These are phyloP conservation scores for Stigmatopora nigra DNA, from an alignment of 2,113 vertebrate species.

Conservation along the genomic window DNA sequence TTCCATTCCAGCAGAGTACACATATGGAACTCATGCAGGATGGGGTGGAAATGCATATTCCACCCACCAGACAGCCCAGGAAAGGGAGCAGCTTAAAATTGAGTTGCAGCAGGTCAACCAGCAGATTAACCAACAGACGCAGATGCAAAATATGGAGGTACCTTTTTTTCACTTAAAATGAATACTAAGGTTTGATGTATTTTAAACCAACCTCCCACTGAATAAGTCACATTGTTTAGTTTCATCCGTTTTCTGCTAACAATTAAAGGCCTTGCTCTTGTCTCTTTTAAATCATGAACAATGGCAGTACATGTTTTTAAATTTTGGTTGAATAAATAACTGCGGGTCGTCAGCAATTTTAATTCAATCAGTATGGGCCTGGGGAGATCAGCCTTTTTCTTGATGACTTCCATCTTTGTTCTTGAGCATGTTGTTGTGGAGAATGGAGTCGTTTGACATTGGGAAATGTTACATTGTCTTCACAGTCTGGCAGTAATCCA, in stretches of 20 bases:
- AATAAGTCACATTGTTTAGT: no score
- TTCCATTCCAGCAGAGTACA: constrained; percentile 72
- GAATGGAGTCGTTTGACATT: neutral
- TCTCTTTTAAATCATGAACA: no score
- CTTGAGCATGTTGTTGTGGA: neutral
- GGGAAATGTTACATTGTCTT: neutral
- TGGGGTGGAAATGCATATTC: constrained; percentile 84
- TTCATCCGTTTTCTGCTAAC: no score
- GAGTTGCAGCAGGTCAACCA: constrained; percentile 96
- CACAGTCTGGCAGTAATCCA: constrained; percentile 82
- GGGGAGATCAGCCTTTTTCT: neutral
- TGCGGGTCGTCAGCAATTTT: no score
- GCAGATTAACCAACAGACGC: constrained; percentile 94
- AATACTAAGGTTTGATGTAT: neutral
- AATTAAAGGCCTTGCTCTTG: no score
- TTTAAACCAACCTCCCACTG: no score
- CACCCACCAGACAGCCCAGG: constrained; percentile 79
- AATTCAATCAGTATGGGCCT: no score
- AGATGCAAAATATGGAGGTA: constrained; percentile 86
- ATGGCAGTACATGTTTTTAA: no score
- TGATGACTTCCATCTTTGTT: neutral
- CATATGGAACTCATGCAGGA: constrained; percentile 80
- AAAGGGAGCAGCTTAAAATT: constrained; percentile 89
- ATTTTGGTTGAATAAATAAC: no score
- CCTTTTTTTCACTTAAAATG: neutral